These are phyloP conservation scores for Turritopsis dohrnii DNA, from an alignment of 30 jellyfish, hydroid and myxozoan species.

Conservation along the genomic window DNA sequence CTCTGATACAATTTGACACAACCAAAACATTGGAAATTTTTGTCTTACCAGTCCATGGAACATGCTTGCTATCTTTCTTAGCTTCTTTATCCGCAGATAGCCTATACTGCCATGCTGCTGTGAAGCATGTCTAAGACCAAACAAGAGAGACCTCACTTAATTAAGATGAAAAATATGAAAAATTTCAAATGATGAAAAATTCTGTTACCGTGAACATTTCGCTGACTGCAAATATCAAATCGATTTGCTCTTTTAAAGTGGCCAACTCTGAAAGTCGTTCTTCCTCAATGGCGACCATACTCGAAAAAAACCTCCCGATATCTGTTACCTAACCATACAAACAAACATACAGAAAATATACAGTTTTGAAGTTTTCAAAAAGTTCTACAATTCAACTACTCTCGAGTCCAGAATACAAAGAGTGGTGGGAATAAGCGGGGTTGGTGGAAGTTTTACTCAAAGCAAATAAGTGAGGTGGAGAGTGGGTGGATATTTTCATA, in stretches of 20 bases:
- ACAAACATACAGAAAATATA: neutral
- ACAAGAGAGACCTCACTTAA: neutral
- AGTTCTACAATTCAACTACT: too few species aligned
- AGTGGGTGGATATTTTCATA: too few species aligned
- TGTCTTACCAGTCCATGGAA: constrained; percentile 40
- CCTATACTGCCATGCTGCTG: constrained; percentile 35
- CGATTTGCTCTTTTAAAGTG: constrained; percentile 61
- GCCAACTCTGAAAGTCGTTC: constrained; percentile 27
- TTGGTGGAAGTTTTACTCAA: too few species aligned
- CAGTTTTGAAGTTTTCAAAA: neutral
- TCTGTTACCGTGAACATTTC: constrained; percentile 47
- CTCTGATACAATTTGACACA: neutral
- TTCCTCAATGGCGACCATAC: constrained; percentile 41
- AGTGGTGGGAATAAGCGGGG: too few species aligned
- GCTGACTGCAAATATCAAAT: constrained; percentile 46
- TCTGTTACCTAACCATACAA: constrained; percentile 46
- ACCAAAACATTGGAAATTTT: neutral
- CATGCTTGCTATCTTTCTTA: neutral
- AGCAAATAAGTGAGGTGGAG: too few species aligned
- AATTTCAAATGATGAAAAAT: neutral
- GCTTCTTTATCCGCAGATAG: neutral
- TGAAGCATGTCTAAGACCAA: constrained; percentile 26
- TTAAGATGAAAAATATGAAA: too few species aligned
- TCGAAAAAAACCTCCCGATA: constrained; percentile 48
- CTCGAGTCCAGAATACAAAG: too few species aligned